Percentiles rank a stretch among this genome's conserved stretches.
These are phyloP conservation scores for Trochalopteron elliotii DNA, from an alignment of 2,113 vertebrate species.

Conservation along the genomic window DNA sequence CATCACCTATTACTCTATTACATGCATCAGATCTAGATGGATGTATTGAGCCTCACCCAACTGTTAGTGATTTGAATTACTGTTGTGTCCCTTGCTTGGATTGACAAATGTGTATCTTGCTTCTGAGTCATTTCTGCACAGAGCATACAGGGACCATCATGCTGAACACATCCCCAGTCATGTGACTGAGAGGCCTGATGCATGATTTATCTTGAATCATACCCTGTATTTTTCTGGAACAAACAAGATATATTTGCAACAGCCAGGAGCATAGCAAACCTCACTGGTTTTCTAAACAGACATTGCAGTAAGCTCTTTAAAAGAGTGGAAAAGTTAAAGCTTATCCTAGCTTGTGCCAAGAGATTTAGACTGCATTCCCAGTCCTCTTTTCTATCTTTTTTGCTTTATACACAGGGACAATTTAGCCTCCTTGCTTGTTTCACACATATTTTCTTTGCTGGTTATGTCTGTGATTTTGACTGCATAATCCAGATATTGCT, in stretches of 20 bases:
- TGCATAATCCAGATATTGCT: not conserved
- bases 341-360: not conserved
- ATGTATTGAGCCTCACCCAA: not conserved
- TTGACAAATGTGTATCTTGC: not conserved
- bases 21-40: not conserved
- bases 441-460: not conserved
- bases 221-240: not conserved
- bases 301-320: not conserved
- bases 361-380: not conserved
- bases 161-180: not conserved
- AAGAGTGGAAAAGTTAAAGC: not conserved
- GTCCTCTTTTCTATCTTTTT: not conserved
- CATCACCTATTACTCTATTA: not conserved
- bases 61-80: not conserved
- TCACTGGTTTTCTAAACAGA: not conserved
- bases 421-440: not conserved
- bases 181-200: not conserved
- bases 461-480: not conserved
- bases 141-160: not conserved
- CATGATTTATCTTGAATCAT: conserved; percentile 10
- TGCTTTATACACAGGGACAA: not conserved
- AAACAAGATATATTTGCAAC: not conserved
- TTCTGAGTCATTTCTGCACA: not conserved
- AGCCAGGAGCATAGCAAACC: not conserved
- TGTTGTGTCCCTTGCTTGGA: not conserved